phyloP scores from a whole-genome alignment of 1,140 invertebrate genomes.

The Drosophila sproati region DNA sequence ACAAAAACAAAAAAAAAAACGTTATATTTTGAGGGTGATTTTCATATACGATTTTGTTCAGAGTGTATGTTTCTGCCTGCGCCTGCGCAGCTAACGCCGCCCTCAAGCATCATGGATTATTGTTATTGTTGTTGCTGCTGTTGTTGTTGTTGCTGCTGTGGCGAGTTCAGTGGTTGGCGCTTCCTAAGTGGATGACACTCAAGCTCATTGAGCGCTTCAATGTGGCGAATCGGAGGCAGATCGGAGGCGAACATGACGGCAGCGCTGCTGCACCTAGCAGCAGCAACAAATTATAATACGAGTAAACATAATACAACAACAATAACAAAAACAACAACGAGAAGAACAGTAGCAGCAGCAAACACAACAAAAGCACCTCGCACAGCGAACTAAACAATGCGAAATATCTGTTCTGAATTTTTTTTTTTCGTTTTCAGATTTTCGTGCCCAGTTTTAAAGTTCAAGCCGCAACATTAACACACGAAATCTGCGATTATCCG shows the following conservation, averaged over 20 bases:
- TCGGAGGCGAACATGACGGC: conserved; percentile 12
- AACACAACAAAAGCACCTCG: conserved; percentile 27
- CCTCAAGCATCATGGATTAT: conserved; percentile 6
- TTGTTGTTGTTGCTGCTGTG: conserved; percentile 52
- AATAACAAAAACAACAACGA: conserved; percentile 28
- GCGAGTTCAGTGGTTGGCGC: conserved; percentile 81
- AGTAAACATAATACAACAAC: conserved; percentile 79
- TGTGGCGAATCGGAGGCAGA: conserved; percentile 47
- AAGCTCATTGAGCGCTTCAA: conserved; percentile 78
- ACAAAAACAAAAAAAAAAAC: no score
- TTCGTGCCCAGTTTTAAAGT: conserved; percentile 76
- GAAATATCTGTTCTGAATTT: conserved; percentile 63
- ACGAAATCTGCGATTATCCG: conserved; percentile 76
- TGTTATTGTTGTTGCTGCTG: conserved; percentile 29
- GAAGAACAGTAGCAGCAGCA: conserved; percentile 38
- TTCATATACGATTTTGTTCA: no score
- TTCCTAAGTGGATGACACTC: conserved; percentile 83
- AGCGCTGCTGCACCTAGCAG: conserved; percentile 70
- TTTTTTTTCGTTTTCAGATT: conserved; percentile 68
- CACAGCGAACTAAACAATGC: conserved; percentile 76
- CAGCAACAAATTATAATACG: conserved; percentile 54
- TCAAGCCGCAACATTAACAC: conserved; percentile 82
- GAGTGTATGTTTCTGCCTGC: conserved; percentile 35
- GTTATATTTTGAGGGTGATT: no score
- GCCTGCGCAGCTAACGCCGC: conserved; percentile 39